phyloP scores from a whole-genome alignment of 2,113 vertebrate species.

The Morone saxatilis region DNA sequence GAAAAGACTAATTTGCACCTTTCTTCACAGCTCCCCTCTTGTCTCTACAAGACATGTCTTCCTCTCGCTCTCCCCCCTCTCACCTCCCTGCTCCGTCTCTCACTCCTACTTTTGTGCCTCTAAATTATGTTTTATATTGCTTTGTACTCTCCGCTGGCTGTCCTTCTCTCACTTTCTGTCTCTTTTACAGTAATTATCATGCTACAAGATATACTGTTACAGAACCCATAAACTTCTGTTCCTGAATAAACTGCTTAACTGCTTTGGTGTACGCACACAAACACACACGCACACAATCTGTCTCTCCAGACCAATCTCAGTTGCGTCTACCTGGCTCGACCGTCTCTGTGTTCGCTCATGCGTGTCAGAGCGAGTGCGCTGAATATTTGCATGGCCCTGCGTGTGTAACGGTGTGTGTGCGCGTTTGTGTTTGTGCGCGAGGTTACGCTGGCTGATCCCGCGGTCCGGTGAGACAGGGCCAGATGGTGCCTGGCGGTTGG shows the following conservation, averaged over 20 bases:
- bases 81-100: conserved; percentile 41
- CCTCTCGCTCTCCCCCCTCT: conserved; percentile 28
- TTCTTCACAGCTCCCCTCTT: conserved; percentile 66
- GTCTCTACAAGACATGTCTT: conserved; percentile 58
- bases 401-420: conserved; percentile 31
- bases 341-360: conserved; percentile 53
- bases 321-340: conserved; percentile 66
- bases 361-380: conserved; percentile 44
- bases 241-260: conserved; percentile 66
- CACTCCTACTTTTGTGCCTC: conserved; percentile 46
- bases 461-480: conserved; percentile 70
- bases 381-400: conserved; percentile 59
- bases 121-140: conserved; percentile 55
- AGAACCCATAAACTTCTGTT: conserved; percentile 66
- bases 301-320: conserved; percentile 62
- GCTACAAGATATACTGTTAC: conserved; percentile 59
- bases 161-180: conserved; percentile 28
- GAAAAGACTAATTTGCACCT: conserved; percentile 79
- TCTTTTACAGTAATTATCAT: conserved; percentile 66
- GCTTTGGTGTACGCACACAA: conserved; percentile 19
- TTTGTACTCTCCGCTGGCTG: conserved; percentile 41
- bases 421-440: conserved; percentile 55
- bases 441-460: conserved; percentile 72
- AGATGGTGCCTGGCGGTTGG: conserved; percentile 79
- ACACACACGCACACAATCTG: conserved; percentile 17